Conservation (phyloP, 2,888 invertebrate genomes). For the Luperina nickerlii region DNA sequence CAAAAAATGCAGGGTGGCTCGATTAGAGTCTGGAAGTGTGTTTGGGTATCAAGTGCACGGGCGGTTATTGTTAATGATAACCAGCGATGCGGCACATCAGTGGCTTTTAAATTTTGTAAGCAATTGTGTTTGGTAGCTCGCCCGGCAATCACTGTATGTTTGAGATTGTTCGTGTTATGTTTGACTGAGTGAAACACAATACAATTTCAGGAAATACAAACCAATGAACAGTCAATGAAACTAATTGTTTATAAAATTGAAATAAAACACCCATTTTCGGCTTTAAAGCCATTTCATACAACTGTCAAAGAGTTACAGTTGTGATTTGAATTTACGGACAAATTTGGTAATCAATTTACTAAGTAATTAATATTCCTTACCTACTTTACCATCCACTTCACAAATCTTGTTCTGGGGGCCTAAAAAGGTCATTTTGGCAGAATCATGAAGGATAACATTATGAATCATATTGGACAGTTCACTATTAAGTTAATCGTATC, state of each 20-base stretch:
- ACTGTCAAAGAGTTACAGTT: background rate
- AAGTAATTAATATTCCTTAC: too few relatives aligned
- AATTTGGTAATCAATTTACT: background rate
- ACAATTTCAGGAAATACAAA: background rate
- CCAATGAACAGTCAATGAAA: background rate
- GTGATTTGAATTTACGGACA: background rate
- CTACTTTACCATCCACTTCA: background rate
- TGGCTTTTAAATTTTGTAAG: conserved; percentile 45
- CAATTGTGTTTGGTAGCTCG: conserved; percentile 39
- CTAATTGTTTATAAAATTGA: background rate
- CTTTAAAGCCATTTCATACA: background rate
- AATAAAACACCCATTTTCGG: rapidly evolving
- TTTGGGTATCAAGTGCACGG: conserved; percentile 29
- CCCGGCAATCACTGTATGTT: conserved; percentile 24
- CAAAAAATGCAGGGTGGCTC: background rate
- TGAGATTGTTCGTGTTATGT: conserved; percentile 11
- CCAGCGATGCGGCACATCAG: conserved; percentile 29
- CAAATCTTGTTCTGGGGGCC: too few relatives aligned
- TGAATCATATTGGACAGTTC: too few relatives aligned
- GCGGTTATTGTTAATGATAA: conserved; percentile 33
- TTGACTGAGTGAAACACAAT: background rate
- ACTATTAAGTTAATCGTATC: too few relatives aligned
- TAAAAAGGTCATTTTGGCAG: too few relatives aligned
- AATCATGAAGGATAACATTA: too few relatives aligned
- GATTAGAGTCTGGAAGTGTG: background rate